These are phyloP conservation scores for Stichodactyla helianthus DNA, from an alignment of 64 coral and sea anemone genomes.

Conservation along the genomic window DNA sequence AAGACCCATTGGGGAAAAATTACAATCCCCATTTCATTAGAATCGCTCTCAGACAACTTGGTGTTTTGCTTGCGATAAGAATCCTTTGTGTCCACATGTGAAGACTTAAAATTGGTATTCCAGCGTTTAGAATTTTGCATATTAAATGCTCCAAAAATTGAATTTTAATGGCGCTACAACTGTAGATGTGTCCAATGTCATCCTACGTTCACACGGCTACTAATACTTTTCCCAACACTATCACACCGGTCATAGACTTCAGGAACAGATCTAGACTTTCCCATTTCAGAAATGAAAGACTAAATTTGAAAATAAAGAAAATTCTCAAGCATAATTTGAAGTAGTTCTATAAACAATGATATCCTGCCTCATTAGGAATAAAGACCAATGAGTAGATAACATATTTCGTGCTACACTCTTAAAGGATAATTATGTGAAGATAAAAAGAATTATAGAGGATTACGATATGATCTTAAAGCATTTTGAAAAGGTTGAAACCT, in stretches of 20 bases:
- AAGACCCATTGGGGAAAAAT: background rate
- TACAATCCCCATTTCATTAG: background rate
- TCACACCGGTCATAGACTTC: background rate
- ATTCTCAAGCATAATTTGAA: background rate
- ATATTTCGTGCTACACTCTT: background rate
- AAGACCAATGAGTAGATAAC: background rate
- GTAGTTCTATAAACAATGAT: background rate
- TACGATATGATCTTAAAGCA: background rate
- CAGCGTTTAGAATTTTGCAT: constrained; percentile 59
- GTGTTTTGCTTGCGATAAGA: constrained; percentile 43
- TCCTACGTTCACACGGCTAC: background rate
- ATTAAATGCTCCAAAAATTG: background rate
- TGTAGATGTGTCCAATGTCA: background rate
- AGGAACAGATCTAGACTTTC: no score
- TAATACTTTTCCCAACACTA: background rate
- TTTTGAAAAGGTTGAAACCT: background rate
- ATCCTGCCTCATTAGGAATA: background rate
- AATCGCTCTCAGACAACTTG: constrained; percentile 4
- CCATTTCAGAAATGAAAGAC: no score
- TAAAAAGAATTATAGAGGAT: background rate
- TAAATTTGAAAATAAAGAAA: background rate
- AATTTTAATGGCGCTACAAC: constrained; percentile 58
- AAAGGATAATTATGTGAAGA: background rate
- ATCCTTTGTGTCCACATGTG: constrained; percentile 69
- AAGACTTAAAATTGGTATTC: constrained; percentile 57